A percentile compares a stretch with the other conserved stretches of the same genome.
Conservation (phyloP, 2,888 invertebrate species). For the Loripinus fragilis region DNA sequence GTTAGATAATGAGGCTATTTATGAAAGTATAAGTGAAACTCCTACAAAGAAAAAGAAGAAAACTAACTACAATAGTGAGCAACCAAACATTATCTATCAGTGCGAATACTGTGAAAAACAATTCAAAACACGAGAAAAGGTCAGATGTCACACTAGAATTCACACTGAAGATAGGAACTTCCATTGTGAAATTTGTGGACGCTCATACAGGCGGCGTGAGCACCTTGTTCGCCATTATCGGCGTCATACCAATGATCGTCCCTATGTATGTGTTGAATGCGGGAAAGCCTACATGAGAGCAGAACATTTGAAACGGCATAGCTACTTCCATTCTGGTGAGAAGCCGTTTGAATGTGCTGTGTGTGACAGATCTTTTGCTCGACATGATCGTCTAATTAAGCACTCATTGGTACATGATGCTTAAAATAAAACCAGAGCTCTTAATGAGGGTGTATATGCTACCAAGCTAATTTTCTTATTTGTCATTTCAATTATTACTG, state of each 20-base stretch:
- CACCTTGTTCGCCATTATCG: conserved; percentile 65
- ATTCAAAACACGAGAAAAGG: conserved; percentile 56
- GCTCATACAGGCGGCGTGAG: conserved; percentile 59
- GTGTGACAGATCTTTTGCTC: conserved; percentile 60
- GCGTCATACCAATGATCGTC: conserved; percentile 59
- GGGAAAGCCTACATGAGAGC: conserved; percentile 62
- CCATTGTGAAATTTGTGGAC: conserved; percentile 63
- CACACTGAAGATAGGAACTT: conserved; percentile 61
- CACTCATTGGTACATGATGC: conserved; percentile 61
- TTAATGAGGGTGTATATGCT: no score
- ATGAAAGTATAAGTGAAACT: conserved; percentile 32
- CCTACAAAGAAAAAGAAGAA: conserved; percentile 41
- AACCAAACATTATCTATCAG: conserved; percentile 55
- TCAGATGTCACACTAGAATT: conserved; percentile 54
- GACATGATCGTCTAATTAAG: conserved; percentile 65
- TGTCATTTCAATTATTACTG: no score
- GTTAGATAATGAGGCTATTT: conserved; percentile 13
- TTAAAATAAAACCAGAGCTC: no score
- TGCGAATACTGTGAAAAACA: conserved; percentile 63
- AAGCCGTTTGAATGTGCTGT: conserved; percentile 64
- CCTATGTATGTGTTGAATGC: conserved; percentile 60
- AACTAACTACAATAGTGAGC: conserved; percentile 18
- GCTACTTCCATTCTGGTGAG: conserved; percentile 61
- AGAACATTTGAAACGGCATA: conserved; percentile 67
- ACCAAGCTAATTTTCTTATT: no score